Evolutionary conservation across 2,888 invertebrate species (phyloP), one percentile per base, ranked within the genome.

Genomic region (Melinaea marsaeus): DNA sequence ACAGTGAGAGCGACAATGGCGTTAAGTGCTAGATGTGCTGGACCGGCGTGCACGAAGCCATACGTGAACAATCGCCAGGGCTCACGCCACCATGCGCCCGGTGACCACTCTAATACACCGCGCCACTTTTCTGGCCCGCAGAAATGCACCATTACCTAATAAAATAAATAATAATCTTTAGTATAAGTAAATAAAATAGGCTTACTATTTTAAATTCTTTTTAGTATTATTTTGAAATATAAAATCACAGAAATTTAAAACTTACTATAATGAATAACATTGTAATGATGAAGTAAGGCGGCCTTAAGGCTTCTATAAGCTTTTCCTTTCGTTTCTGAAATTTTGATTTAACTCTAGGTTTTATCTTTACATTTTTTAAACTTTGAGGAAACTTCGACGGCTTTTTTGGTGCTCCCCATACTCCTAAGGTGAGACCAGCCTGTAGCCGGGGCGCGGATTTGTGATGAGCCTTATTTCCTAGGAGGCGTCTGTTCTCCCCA

Each of bases 51-150:
- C 62, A 97, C 86, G 71, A 95, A 90, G 91, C 95, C 95, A 83
- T 97, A 97, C 55, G 95, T 93, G 63, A 95, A 78, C 77, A 95
- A 94, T 69, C 97, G 92, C 97, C 97, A 97, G 37, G 94, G 90
- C 82, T 96, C 92, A 56, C 88, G 84, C 71, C 94, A 91, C 83
- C 93, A 93, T 71, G 72, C 74, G 9, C 72, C 75, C 42, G 88
- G 88, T 11, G 78, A 72, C 88, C 88, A 90, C 74, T 88, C 85
- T 67, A 89, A 74, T 62, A 63, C 66, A 51, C 71, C 69, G 46
- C 79, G 80, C 69, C 79, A 57, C 1, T 73, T 69, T 0, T 73
- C 73, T 0, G 82, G 73, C 1, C 79, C 74, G 58, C 75, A 80
- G 61, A 78, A 33, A 70, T 88, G 83, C 47, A 88, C 68, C 55